Conservation (phyloP, 2,113 vertebrate species). For the Toxostoma redivivum region DNA sequence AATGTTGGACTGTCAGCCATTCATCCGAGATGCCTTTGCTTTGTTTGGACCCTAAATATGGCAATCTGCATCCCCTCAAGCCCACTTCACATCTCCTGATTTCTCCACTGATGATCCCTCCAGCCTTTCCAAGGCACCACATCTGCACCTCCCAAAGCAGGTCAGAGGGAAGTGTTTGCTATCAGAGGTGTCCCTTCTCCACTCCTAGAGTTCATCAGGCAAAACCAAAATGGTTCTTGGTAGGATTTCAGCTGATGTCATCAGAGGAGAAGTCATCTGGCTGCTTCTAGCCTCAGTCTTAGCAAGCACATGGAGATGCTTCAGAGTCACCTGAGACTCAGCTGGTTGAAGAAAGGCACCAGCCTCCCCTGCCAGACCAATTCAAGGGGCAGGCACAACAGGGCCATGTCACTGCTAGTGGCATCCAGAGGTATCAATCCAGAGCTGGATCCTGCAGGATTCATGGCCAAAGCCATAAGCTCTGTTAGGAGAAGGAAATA, state of each 20-base stretch:
- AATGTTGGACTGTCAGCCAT: neutral
- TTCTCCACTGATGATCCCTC: neutral
- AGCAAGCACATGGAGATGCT: neutral
- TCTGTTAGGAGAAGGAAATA: neutral
- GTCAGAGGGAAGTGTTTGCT: neutral
- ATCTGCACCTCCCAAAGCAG: accelerated
- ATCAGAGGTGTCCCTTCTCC: neutral
- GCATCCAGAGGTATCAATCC: accelerated
- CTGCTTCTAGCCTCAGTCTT: neutral
- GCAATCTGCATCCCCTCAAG: neutral
- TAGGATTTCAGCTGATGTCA: neutral
- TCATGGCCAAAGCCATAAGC: neutral
- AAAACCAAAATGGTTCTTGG: neutral
- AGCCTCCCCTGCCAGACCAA: neutral
- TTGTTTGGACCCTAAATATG: neutral
- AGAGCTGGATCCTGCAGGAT: neutral
- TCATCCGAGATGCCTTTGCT: neutral
- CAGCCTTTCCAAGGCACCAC: neutral
- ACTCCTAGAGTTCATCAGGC: neutral
- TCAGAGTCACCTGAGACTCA: neutral
- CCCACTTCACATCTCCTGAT: neutral
- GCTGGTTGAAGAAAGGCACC: neutral
- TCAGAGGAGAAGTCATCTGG: neutral
- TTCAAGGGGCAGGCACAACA: neutral
- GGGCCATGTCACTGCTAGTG: neutral